These are phyloP conservation scores for Drosophila fulvimacula DNA, from an alignment of 2,888 invertebrate species.

Conservation along the genomic window DNA sequence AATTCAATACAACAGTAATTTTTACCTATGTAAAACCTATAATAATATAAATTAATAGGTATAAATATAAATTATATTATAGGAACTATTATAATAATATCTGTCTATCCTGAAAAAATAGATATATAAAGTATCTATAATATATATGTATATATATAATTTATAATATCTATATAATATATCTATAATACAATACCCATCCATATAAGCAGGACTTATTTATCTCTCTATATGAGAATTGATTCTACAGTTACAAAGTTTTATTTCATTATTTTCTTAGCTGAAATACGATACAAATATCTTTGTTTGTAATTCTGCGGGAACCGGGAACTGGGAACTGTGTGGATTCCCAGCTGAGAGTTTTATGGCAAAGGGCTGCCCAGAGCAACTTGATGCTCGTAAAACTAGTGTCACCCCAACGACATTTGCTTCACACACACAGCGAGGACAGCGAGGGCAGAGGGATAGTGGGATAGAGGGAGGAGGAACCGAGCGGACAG, in stretches of 20 bases:
- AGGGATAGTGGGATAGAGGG: background rate
- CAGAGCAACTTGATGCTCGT: slow-evolving; percentile 54
- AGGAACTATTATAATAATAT: no score
- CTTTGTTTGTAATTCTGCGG: background rate
- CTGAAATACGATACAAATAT: slow-evolving; percentile 3
- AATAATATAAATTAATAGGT: no score
- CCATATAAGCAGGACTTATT: background rate
- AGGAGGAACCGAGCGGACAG: slow-evolving; percentile 14
- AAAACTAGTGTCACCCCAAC: slow-evolving; percentile 49
- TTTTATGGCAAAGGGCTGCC: slow-evolving; percentile 29
- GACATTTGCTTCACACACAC: slow-evolving; percentile 7
- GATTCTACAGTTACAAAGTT: background rate
- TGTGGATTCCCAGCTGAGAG: slow-evolving; percentile 15
- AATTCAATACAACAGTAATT: no score
- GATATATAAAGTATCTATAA: no score
- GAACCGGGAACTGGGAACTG: background rate
- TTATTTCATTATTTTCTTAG: background rate
- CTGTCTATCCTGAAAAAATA: no score
- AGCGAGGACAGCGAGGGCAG: background rate
- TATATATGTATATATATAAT: background rate
- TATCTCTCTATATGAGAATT: background rate
- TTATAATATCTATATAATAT: no score
- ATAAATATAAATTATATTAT: no score
- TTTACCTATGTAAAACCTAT: no score
- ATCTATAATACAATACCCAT: background rate